Percentiles rank a stretch among this genome's conserved stretches.
phyloP scores from a whole-genome alignment of 1,140 invertebrate genomes.

The Drosophila lowei region DNA sequence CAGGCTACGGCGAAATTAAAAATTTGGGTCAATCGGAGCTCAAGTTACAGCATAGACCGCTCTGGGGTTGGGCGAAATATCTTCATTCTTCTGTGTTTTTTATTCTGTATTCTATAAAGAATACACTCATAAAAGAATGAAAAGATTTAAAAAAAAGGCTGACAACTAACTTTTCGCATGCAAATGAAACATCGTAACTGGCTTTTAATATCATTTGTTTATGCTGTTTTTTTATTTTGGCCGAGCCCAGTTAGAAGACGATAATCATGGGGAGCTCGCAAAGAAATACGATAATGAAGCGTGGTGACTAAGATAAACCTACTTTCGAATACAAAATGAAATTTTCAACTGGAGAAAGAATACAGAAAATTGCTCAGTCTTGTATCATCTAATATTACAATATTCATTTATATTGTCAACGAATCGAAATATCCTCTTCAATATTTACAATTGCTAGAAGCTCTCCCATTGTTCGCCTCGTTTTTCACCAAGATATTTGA shows the following conservation, averaged over 20 bases:
- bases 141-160: constrained; percentile 40
- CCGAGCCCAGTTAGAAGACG: constrained; percentile 53
- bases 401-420: background rate
- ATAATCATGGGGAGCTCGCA: constrained; percentile 23
- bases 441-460: too few relatives aligned
- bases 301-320: constrained; percentile 34
- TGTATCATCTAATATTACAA: background rate
- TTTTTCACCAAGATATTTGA: too few relatives aligned
- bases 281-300: constrained; percentile 58
- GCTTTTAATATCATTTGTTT: constrained; percentile 52
- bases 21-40: constrained; percentile 47
- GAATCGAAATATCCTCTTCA: too few relatives aligned
- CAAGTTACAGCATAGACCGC: constrained; percentile 37
- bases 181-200: constrained; percentile 66
- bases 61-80: constrained; percentile 29
- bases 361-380: constrained; percentile 27
- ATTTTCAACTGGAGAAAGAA: constrained; percentile 7
- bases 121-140: constrained; percentile 38
- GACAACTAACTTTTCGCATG: constrained; percentile 46
- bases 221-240: constrained; percentile 5
- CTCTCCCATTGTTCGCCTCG: too few relatives aligned
- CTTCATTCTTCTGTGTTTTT: constrained; percentile 17
- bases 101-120: background rate
- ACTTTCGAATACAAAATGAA: constrained; percentile 51
- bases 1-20: constrained; percentile 4